Evolutionary conservation across 1,140 invertebrate genomes (phyloP).

Genomic region (Sipha flava): DNA sequence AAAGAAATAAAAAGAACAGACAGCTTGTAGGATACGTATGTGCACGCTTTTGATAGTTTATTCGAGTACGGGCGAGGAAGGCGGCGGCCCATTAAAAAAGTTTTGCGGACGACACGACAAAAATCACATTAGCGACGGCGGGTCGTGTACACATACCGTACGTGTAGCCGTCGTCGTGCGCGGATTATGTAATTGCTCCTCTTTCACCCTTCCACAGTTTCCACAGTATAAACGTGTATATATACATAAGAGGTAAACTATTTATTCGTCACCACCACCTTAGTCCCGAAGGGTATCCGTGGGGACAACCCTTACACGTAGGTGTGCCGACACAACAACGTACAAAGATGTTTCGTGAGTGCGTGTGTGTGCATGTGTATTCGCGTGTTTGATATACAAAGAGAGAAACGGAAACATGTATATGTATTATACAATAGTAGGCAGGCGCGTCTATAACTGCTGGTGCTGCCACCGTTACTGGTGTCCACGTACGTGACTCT

Average conservation of each 20-base stretch:
- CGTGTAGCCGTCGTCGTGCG: background rate
- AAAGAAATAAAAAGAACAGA: background rate
- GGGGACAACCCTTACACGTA: no score
- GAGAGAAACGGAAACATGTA: no score
- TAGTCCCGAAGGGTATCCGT: background rate
- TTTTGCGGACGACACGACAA: conserved; percentile 1
- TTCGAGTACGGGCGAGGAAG: background rate
- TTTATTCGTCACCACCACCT: background rate
- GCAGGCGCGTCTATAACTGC: no score
- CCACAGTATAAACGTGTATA: no score
- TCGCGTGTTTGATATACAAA: no score
- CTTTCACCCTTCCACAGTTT: no score
- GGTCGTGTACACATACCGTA: background rate
- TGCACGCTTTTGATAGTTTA: background rate
- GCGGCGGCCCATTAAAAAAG: background rate
- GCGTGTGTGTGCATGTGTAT: no score
- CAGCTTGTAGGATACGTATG: background rate
- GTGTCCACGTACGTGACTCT: no score
- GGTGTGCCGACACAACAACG: no score
- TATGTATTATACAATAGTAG: no score
- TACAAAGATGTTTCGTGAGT: no score
- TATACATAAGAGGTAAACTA: background rate
- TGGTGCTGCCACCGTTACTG: no score
- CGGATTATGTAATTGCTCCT: background rate
- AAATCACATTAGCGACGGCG: background rate